Evolutionary conservation across 2,797 vertebrate species (phyloP).

Genomic region (Aldrovandia affinis): DNA sequence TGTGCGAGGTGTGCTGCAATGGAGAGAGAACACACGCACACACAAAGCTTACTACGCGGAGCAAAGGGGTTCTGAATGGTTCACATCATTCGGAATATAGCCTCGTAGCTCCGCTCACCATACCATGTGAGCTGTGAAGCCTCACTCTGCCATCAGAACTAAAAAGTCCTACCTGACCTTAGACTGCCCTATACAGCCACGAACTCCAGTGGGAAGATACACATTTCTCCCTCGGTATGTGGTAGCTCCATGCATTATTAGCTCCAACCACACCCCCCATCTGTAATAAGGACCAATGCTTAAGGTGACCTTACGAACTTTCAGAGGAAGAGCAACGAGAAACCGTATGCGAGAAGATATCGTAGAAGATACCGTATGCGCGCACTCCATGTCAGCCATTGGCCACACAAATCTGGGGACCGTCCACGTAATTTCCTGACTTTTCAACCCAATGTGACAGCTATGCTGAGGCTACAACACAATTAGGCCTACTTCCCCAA

Average conservation of each 20-base stretch:
- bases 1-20: conserved; percentile 28
- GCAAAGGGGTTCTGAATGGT: not conserved
- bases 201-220: not conserved
- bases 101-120: not conserved
- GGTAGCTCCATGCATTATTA: not conserved
- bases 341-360: too few species aligned
- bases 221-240: not conserved
- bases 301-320: too few species aligned
- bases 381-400: too few species aligned
- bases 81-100: not conserved
- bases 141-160: not conserved
- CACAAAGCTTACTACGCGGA: not conserved
- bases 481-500: not conserved
- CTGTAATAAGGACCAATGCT: too few species aligned
- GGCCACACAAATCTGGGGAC: too few species aligned
- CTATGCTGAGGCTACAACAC: not conserved
- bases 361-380: too few species aligned
- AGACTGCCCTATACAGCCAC: not conserved
- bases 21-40: not conserved
- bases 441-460: not conserved
- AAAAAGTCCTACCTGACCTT: not conserved
- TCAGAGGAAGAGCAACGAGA: too few species aligned
- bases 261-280: too few species aligned
- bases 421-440: not conserved
- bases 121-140: not conserved